Evolutionary conservation across 2,888 invertebrate species (phyloP).

Genomic region (Cosmopolites sordidus): DNA sequence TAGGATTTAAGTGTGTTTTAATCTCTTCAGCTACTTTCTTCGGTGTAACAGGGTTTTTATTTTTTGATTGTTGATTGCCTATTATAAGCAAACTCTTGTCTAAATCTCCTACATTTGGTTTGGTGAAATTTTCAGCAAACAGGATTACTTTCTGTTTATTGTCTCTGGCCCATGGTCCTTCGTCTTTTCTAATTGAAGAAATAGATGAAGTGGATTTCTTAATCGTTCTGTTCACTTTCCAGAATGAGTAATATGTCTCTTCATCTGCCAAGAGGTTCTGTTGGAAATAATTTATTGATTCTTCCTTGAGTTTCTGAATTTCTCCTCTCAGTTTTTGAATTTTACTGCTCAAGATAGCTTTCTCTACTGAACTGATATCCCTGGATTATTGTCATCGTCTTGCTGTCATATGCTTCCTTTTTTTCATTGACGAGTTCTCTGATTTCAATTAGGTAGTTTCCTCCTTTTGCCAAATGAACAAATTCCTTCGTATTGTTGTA

Average conservation of each 20-base stretch:
- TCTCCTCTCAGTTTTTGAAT: not conserved
- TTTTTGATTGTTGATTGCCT: too few relatives aligned
- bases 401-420: not conserved
- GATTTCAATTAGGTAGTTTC: not conserved
- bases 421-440: not conserved
- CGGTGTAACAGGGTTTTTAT: too few relatives aligned
- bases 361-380: not conserved
- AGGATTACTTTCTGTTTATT: not conserved
- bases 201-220: not conserved
- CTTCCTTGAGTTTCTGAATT: not conserved
- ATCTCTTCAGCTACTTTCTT: too few relatives aligned
- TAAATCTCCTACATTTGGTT: too few relatives aligned
- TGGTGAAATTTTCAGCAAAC: not conserved
- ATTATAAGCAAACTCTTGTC: too few relatives aligned
- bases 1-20: too few relatives aligned
- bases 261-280: not conserved
- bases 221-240: not conserved
- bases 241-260: not conserved
- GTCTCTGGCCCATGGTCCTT: slow-evolving; percentile 1
- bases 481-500: not conserved
- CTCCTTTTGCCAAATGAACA: not conserved
- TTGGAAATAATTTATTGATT: not conserved
- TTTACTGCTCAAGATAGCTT: too few relatives aligned
- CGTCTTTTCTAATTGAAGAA: not conserved
- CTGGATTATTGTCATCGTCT: not conserved